A percentile compares a stretch with the other conserved stretches of the same genome.
These are phyloP conservation scores for Muscicapa striata DNA, from an alignment of 2,797 vertebrate genomes.

Conservation along the genomic window DNA sequence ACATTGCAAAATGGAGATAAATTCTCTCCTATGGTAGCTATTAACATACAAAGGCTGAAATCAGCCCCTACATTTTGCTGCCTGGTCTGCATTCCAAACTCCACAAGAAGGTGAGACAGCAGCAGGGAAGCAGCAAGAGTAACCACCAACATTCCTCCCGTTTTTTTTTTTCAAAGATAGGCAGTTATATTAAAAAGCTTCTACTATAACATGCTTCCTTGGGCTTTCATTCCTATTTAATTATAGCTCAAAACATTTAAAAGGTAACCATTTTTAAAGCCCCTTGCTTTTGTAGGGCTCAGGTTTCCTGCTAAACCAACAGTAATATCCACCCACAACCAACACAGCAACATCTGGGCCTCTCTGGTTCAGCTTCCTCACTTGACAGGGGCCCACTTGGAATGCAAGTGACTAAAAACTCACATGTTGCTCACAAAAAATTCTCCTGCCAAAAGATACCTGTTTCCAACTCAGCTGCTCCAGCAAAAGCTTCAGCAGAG, in stretches of 20 bases:
- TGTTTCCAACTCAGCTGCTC: neutral
- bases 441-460: neutral
- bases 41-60: neutral
- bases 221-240: neutral
- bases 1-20: neutral
- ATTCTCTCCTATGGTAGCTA: neutral
- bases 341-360: neutral
- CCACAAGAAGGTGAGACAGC: neutral
- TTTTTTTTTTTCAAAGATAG: neutral
- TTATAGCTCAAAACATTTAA: neutral
- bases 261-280: neutral
- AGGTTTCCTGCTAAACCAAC: neutral
- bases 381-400: rapidly evolving
- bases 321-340: neutral
- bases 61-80: neutral
- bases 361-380: neutral
- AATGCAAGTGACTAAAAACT: neutral
- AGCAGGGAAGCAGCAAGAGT: neutral
- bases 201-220: neutral
- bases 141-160: neutral
- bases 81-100: neutral
- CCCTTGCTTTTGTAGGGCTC: rapidly evolving
- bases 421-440: rapidly evolving
- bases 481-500: neutral
- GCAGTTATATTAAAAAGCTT: neutral